Evolutionary conservation across 2,113 vertebrate genomes (phyloP), one percentile per base, ranked within the genome.

Genomic region (Uropsilus gracilis): DNA sequence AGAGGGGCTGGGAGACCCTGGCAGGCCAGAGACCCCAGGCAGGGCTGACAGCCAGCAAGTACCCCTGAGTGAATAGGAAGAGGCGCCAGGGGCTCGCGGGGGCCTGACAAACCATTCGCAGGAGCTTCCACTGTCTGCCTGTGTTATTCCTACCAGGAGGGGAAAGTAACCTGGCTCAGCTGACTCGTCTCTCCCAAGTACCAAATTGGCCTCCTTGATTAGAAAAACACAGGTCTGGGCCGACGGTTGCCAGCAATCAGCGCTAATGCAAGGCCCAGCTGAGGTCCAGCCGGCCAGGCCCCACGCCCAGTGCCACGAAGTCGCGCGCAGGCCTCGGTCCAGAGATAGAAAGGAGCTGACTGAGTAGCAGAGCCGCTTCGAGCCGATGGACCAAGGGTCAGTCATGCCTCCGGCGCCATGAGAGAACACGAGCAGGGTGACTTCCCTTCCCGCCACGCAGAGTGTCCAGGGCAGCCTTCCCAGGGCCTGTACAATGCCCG

Each of bases 141-240:
- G 10, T 12, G 3, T 85, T 86, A 89, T 95, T 96, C 90, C 76
- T 94, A 85, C 42, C 34, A 69, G 48, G 88, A 95, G 59, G 72
- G 61, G 44, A 96, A 85, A 87, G 77, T 46, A 69, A 92, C 0
- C 4, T 92, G 88, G 63, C 55, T 73, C 46, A 53, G 48, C 26
- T 84, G 80, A 89, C 53, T 77, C 71, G 85, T 88, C 72, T 88
- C 90, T 94, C 89, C 13, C 18, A 75, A 95, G 81, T 59, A 50
- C 77, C 93, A 88, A 95, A 94, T 57, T 64, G 89, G 63, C 61
- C 57, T 94, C 53, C 61, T 92, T 92, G 92, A 97, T 97, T 95
- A 96, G 91, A 92, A 95, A 97, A 96, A 96, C 92, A 96, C 53
- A 92, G 73, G 48, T 53, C 89, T 86, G 28, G 69, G 39, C 46